Percentiles rank a stretch among this genome's conserved stretches.
Evolutionary conservation across 2,797 vertebrate species (phyloP).

Genomic region (Clarias platycephalus): DNA sequence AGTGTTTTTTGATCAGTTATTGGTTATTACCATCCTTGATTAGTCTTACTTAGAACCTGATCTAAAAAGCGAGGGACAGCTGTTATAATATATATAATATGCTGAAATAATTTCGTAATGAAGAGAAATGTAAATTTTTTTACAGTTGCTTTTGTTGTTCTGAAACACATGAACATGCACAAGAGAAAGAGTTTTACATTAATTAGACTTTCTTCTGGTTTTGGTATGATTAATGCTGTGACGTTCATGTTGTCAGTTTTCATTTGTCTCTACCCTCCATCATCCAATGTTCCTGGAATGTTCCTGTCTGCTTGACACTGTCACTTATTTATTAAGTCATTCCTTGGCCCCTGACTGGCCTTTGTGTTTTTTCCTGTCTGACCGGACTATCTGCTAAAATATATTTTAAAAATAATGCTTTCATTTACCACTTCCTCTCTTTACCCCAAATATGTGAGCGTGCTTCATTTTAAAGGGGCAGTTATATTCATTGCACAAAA

Average conservation of each 20-base stretch:
- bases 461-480: neutral
- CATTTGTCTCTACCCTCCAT: slow-evolving; percentile 15
- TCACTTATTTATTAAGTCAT: slow-evolving; percentile 49
- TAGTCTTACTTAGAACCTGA: neutral
- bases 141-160: neutral
- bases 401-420: slow-evolving; percentile 37
- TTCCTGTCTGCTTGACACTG: slow-evolving; percentile 41
- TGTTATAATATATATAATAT: neutral
- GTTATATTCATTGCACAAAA: neutral
- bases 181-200: neutral
- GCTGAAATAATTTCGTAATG: neutral
- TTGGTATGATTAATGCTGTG: neutral
- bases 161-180: neutral
- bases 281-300: slow-evolving; percentile 45
- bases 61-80: neutral
- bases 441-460: slow-evolving; percentile 9
- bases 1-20: neutral
- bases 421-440: neutral
- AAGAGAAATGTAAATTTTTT: neutral
- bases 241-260: slow-evolving; percentile 37
- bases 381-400: slow-evolving; percentile 38
- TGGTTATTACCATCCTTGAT: neutral
- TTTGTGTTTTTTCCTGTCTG: slow-evolving; percentile 44
- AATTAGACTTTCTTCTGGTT: neutral
- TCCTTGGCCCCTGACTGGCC: slow-evolving; percentile 29